phyloP scores from a whole-genome alignment of 2,888 invertebrate species.

The Noctua fimbriata region DNA sequence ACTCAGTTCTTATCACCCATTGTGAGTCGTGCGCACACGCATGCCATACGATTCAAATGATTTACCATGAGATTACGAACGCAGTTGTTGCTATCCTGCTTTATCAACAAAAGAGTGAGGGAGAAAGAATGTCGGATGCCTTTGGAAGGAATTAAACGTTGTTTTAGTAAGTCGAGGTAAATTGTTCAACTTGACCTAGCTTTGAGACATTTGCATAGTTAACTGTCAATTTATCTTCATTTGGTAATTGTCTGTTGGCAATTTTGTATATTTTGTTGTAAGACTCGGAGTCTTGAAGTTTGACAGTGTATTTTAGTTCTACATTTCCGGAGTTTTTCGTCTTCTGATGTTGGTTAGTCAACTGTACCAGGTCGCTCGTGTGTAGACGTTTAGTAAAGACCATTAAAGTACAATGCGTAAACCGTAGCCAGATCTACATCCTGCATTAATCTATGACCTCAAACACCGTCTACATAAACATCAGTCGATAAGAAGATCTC shows the following conservation, averaged over 20 bases:
- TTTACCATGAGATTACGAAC: slow-evolving; percentile 60
- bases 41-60: slow-evolving; percentile 54
- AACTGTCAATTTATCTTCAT: slow-evolving; percentile 30
- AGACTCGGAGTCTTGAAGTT: not conserved
- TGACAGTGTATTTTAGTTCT: not conserved
- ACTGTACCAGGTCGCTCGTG: not conserved
- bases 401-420: not conserved
- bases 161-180: slow-evolving; percentile 39
- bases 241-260: slow-evolving; percentile 15
- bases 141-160: slow-evolving; percentile 24
- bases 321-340: not conserved
- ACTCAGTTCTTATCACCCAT: slow-evolving; percentile 71
- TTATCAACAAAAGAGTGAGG: slow-evolving; percentile 12
- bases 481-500: slow-evolving; percentile 12
- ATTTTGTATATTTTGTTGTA: not conserved
- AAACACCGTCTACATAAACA: slow-evolving; percentile 14
- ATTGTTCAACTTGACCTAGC: slow-evolving; percentile 53
- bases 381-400: not conserved
- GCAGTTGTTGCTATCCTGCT: slow-evolving; percentile 39
- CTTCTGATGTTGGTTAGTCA: not conserved
- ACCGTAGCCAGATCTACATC: not conserved
- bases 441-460: slow-evolving; percentile 20
- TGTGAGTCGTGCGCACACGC: slow-evolving; percentile 64
- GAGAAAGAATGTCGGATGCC: slow-evolving; percentile 26
- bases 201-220: slow-evolving; percentile 36